Evolutionary conservation across 1,140 invertebrate genomes (phyloP).

Genomic region (Hycleus phaleratus): DNA sequence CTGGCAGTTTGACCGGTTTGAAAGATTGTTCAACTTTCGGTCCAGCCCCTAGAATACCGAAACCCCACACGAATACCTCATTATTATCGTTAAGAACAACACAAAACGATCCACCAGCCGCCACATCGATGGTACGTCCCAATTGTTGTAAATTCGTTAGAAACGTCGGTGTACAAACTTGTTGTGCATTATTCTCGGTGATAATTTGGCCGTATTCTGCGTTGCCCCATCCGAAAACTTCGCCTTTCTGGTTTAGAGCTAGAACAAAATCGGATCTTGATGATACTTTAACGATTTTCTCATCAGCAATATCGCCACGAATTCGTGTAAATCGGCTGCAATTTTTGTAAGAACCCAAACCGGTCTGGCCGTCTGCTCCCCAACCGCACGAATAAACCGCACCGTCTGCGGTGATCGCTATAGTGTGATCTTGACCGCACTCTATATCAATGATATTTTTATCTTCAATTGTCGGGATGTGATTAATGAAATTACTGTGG

Average conservation of each 20-base stretch:
- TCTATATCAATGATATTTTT: slow-evolving; percentile 58
- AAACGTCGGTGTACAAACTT: slow-evolving; percentile 62
- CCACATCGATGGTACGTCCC: slow-evolving; percentile 75
- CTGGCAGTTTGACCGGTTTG: slow-evolving; percentile 65
- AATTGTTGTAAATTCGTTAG: slow-evolving; percentile 53
- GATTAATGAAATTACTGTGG: slow-evolving; percentile 55
- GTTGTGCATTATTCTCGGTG: slow-evolving; percentile 44
- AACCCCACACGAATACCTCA: slow-evolving; percentile 87
- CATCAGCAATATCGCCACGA: slow-evolving; percentile 72
- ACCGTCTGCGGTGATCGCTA: slow-evolving; percentile 74
- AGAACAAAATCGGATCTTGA: slow-evolving; percentile 80
- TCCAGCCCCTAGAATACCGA: slow-evolving; percentile 82
- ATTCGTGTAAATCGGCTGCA: slow-evolving; percentile 53
- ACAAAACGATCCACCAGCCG: slow-evolving; percentile 81
- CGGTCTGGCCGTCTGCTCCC: slow-evolving; percentile 93
- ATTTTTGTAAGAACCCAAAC: slow-evolving; percentile 63
- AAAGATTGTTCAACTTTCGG: slow-evolving; percentile 60
- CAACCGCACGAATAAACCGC: slow-evolving; percentile 85
- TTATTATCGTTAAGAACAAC: slow-evolving; percentile 72
- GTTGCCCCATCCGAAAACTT: slow-evolving; percentile 96
- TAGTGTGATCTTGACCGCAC: slow-evolving; percentile 85
- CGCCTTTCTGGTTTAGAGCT: slow-evolving; percentile 83
- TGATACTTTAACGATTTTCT: slow-evolving; percentile 75
- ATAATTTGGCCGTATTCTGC: slow-evolving; percentile 85
- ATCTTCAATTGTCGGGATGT: slow-evolving; percentile 56